Base-by-base conservation (phyloP, 2,888 invertebrate species). In the Argyresthia albistria region DNA sequence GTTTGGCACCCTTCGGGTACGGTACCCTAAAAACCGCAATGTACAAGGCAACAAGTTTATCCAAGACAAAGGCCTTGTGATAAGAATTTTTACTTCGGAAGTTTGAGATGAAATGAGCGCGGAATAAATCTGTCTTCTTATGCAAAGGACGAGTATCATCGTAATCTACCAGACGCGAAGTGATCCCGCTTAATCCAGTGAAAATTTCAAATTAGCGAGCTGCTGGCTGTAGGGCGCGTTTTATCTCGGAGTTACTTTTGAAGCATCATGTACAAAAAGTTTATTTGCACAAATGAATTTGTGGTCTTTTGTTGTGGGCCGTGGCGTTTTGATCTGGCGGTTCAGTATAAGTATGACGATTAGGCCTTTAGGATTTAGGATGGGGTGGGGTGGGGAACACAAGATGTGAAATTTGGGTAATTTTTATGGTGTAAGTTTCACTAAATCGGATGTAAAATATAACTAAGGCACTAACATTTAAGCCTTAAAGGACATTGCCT, bases 161-260 rank as follows among this genome's bases (percentile, higher is more conserved):
- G 61, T 67, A 66, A 70, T 69, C 68, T 66, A 46, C 25, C 9
- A 57, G 56, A 55, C 55, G 53, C 58, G 59, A 60, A 56, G 55
- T 53, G 55, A 54, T 53, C 58, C 58, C 35, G 11, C 46, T 54
- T 70, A 73, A 72, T 71, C 69, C 69, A 58, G 46, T 56, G 60
- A 65, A 70, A 69, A 73, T 75, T 67, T 39, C 3, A 39, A 39
- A 39, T 39, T 39, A 39, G 39, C 39, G 39, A 3, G 39, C 10
- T n/a, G 39, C 39, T n/a, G 39, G n/a, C 39, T 39, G 9, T 9
- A 39, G 39, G n/a, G 39, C 9, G 39, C 39, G 9, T n/a, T 3
- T n/a, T 39, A 11, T 11, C n/a, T n/a, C n/a, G 39, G n/a, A 9
- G n/a, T 39, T 39, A 39, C 8, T 39, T 39, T 39, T 39, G n/a